Evolutionary conservation across 2,113 vertebrate species (phyloP).

Genomic region (Gambusia affinis): DNA sequence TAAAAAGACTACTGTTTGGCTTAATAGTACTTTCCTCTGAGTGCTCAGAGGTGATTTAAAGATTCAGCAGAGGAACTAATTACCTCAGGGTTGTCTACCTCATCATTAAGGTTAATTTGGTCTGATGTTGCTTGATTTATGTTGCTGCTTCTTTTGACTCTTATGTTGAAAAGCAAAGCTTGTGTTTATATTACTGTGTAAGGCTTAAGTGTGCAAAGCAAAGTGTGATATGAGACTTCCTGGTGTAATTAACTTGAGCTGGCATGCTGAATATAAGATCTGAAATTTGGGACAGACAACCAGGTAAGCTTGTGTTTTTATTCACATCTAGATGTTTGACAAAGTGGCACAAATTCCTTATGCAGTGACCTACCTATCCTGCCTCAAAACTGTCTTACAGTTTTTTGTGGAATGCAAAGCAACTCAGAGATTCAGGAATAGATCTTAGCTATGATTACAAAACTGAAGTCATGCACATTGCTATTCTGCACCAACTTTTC

Average conservation of each 20-base stretch:
- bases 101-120: constrained; percentile 65
- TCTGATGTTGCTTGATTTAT: constrained; percentile 49
- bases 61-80: constrained; percentile 57
- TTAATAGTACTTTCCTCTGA: constrained; percentile 31
- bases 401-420: constrained; percentile 43
- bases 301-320: constrained; percentile 25
- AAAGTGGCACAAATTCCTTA: constrained; percentile 51
- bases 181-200: constrained; percentile 70
- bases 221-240: constrained; percentile 47
- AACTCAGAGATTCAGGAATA: constrained; percentile 19
- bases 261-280: constrained; percentile 49
- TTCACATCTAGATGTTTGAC: constrained; percentile 21
- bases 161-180: constrained; percentile 60
- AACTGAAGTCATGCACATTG: constrained; percentile 20
- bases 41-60: constrained; percentile 42
- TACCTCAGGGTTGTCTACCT: constrained; percentile 39
- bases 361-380: constrained; percentile 48
- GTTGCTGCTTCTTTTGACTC: constrained; percentile 55
- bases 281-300: constrained; percentile 53
- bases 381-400: constrained; percentile 32
- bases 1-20: constrained; percentile 35
- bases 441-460: constrained; percentile 5
- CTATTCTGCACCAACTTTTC: constrained; percentile 5
- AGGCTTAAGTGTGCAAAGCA: constrained; percentile 47
- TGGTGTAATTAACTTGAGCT: constrained; percentile 66